Evolutionary conservation across 2,888 invertebrate species (phyloP).

Genomic region (Eupithecia abbreviata): DNA sequence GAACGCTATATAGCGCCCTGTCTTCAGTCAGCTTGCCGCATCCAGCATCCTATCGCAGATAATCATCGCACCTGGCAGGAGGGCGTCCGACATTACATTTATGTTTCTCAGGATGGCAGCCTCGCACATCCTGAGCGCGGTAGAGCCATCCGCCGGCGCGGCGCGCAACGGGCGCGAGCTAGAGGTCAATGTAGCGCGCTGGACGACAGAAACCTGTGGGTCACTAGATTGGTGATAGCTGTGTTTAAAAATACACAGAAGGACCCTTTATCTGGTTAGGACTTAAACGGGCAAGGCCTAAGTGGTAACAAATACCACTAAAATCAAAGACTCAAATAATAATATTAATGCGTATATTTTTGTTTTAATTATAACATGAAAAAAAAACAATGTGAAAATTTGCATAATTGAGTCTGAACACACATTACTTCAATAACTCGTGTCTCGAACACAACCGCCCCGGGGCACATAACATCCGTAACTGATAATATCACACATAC

Average conservation of each 20-base stretch:
- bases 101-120: conserved; percentile 84
- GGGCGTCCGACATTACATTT: background rate
- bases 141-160: conserved; percentile 86
- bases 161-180: conserved; percentile 86
- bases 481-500: conserved; percentile 56
- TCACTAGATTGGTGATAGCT: conserved; percentile 49
- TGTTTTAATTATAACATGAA: conserved; percentile 80
- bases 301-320: background rate
- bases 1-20: no score
- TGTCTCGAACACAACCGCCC: conserved; percentile 63
- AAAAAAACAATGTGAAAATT: conserved; percentile 78
- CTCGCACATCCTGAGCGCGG: conserved; percentile 89
- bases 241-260: background rate
- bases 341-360: conserved; percentile 81
- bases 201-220: conserved; percentile 97
- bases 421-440: conserved; percentile 63
- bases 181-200: conserved; percentile 90
- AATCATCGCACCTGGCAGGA: no score
- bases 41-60: no score
- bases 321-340: conserved; percentile 57
- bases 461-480: conserved; percentile 61
- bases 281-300: background rate
- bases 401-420: conserved; percentile 71
- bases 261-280: background rate
- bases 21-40: no score